A percentile compares a stretch with the other conserved stretches of the same genome.
These are phyloP conservation scores for Caenorhabditis sp. DNA, from an alignment of 2,888 invertebrate genomes.

Conservation along the genomic window DNA sequence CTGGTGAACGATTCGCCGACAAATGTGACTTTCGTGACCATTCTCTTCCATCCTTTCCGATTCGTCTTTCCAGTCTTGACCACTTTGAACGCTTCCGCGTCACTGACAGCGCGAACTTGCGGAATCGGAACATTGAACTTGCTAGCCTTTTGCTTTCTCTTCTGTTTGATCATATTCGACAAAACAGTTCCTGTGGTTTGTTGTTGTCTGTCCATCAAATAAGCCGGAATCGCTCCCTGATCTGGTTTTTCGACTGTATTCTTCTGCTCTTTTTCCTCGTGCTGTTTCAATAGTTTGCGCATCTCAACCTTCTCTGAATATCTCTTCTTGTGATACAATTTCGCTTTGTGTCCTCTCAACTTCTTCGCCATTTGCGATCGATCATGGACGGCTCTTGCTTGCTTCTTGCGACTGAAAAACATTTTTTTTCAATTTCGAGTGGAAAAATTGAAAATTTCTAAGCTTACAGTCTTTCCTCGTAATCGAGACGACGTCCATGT, in stretches of 20 bases:
- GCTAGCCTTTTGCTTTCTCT: conserved; percentile 97
- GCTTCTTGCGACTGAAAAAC: conserved; percentile 80
- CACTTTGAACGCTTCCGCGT: conserved; percentile 90
- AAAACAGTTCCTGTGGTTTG: conserved; percentile 92
- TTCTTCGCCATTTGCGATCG: conserved; percentile 88
- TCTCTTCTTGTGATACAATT: conserved; percentile 93
- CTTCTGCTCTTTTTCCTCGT: conserved; percentile 91
- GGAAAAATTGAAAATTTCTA: neutral
- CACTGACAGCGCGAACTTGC: conserved; percentile 94
- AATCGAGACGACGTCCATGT: conserved; percentile 92
- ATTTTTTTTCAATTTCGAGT: neutral
- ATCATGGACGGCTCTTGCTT: conserved; percentile 91
- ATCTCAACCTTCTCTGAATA: conserved; percentile 84
- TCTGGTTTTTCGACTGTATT: conserved; percentile 76
- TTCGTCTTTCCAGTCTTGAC: conserved; percentile 69
- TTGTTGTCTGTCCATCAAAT: conserved; percentile 94
- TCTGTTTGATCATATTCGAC: conserved; percentile 99
- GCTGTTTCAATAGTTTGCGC: conserved; percentile 81
- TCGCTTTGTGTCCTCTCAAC: conserved; percentile 93
- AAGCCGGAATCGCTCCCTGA: conserved; percentile 87
- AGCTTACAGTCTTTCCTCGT: conserved; percentile 86
- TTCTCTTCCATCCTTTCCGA: conserved; percentile 94
- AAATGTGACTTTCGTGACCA: conserved; percentile 90
- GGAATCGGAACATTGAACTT: conserved; percentile 99
- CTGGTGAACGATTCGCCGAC: conserved; percentile 98